These are phyloP conservation scores for Diogma glabrata DNA, from an alignment of 2,888 invertebrate genomes.

Conservation along the genomic window DNA sequence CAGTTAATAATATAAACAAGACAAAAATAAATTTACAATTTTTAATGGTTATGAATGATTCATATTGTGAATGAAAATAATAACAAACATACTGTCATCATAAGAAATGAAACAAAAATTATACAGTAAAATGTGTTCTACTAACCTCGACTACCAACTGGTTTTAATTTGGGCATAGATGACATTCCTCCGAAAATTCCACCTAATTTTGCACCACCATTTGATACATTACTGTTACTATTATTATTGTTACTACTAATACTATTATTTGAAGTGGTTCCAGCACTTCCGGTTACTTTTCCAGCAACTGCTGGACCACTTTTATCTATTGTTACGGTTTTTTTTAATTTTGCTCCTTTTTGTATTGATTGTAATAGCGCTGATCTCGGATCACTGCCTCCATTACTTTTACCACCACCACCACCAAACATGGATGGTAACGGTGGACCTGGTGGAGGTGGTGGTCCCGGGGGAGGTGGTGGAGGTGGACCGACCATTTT, in stretches of 20 bases:
- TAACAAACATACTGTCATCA: no score
- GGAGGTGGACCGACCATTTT: constrained; percentile 38
- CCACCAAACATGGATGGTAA: constrained; percentile 43
- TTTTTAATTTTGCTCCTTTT: constrained; percentile 69
- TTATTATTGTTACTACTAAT: constrained; percentile 28
- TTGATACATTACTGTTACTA: constrained; percentile 28
- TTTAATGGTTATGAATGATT: no score
- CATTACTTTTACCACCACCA: constrained; percentile 29
- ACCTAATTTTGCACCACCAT: constrained; percentile 31
- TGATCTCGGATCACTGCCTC: constrained; percentile 48
- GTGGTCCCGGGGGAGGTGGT: constrained; percentile 45
- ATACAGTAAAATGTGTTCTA: neutral
- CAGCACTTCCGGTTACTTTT: constrained; percentile 33
- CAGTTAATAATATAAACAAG: no score
- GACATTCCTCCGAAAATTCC: constrained; percentile 35
- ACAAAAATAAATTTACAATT: no score
- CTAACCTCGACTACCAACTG: constrained; percentile 31
- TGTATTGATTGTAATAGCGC: constrained; percentile 72
- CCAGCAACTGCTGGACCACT: constrained; percentile 71
- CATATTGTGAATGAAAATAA: no score
- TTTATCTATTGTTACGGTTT: constrained; percentile 80
- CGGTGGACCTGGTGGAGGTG: constrained; percentile 53
- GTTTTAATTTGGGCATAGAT: constrained; percentile 36
- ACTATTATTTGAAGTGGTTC: constrained; percentile 31
- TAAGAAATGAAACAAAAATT: neutral